These are phyloP conservation scores for Hystrix brachyura DNA, from an alignment of 2,113 vertebrate genomes.

Conservation along the genomic window DNA sequence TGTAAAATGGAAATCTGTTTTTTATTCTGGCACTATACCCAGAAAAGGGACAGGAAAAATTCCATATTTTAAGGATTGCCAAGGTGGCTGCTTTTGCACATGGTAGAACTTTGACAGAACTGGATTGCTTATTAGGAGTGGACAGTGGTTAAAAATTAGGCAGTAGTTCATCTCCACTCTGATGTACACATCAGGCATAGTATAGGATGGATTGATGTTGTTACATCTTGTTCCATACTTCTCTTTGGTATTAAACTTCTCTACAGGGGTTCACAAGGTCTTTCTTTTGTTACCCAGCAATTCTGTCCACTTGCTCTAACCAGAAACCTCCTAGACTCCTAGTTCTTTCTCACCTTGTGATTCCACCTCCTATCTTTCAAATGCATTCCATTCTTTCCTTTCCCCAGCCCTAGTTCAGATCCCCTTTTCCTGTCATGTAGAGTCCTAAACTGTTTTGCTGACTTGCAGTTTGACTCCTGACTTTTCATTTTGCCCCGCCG, in stretches of 20 bases:
- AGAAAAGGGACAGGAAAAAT: constrained; percentile 36
- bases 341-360: not conserved
- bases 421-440: not conserved
- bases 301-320: not conserved
- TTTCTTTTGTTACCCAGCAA: not conserved
- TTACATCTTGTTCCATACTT: not conserved
- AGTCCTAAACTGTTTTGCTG: not conserved
- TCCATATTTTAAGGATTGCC: not conserved
- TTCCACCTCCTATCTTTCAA: not conserved
- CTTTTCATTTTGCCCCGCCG: not conserved
- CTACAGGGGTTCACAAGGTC: not conserved
- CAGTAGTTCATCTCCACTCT: not conserved
- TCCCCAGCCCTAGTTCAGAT: not conserved
- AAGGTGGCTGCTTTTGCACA: not conserved
- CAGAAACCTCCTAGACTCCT: not conserved
- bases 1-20: constrained; percentile 30
- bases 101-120: not conserved
- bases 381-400: not conserved
- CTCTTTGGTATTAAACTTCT: not conserved
- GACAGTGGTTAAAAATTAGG: not conserved
- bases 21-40: not conserved
- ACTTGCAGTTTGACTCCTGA: not conserved
- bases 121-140: not conserved
- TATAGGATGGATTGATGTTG: not conserved
- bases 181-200: not conserved